These are phyloP conservation scores for Pseudolycoriella hygida DNA, from an alignment of 2,888 invertebrate genomes.

Conservation along the genomic window DNA sequence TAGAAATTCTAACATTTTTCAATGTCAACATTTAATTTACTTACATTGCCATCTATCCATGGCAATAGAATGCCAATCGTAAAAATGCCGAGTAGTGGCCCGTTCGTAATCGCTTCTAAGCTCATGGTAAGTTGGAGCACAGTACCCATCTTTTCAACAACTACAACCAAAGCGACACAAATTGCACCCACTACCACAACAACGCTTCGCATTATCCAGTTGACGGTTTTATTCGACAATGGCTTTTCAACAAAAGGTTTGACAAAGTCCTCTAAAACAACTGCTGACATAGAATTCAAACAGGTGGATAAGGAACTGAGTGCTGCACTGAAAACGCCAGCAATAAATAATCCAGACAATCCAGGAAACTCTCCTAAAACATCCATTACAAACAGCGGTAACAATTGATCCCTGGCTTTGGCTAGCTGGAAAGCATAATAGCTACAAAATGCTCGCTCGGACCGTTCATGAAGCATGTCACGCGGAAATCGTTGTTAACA, in stretches of 20 bases:
- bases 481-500: too few species aligned
- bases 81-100: slow-evolving; percentile 46
- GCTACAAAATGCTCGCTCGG: too few species aligned
- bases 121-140: slow-evolving; percentile 49
- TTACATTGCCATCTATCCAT: slow-evolving; percentile 44
- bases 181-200: slow-evolving; percentile 50
- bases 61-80: slow-evolving; percentile 51
- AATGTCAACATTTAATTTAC: slow-evolving; percentile 8
- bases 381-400: slow-evolving; percentile 78
- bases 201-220: slow-evolving; percentile 48
- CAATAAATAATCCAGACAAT: slow-evolving; percentile 71
- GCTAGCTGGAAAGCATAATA: slow-evolving; percentile 46
- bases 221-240: slow-evolving; percentile 33
- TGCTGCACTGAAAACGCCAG: slow-evolving; percentile 81
- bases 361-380: slow-evolving; percentile 57
- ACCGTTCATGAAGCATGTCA: too few species aligned
- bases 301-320: slow-evolving; percentile 64
- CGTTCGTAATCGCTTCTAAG: slow-evolving; percentile 50
- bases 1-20: slow-evolving; percentile 1
- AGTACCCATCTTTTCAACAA: slow-evolving; percentile 61
- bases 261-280: slow-evolving; percentile 54
- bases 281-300: slow-evolving; percentile 60
- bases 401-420: slow-evolving; percentile 54
- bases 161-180: slow-evolving; percentile 46
- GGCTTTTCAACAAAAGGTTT: slow-evolving; percentile 40